Evolutionary conservation across 2,797 vertebrate species (phyloP), one percentile per base, ranked within the genome.

Genomic region (Sphenodon punctatus): DNA sequence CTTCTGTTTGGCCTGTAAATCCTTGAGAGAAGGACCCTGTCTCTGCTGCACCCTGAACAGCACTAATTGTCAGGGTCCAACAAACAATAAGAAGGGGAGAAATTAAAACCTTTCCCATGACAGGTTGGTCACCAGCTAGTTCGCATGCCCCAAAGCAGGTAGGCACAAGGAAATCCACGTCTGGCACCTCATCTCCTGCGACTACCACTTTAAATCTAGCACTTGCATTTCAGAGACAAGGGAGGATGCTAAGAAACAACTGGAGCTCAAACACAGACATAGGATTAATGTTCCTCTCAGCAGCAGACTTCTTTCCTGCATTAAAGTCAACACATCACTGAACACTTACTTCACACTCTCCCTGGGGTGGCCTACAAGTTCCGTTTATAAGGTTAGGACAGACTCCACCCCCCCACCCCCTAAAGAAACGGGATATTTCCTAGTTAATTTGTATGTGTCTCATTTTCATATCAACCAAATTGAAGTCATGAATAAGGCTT

Each of bases 291-390:
- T 86, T 67, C 45, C 85, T 85, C 78, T 86, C 82, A 3, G 78
- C 84, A 87, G 85, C 78, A 88, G 85, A 73, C 84, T 92, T 55
- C 79, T 92, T 88, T 92, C 89, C 90, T 91, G 88, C 88, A 92
- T 93, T 92, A 92, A 93, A 93, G 90, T 93, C 92, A 94, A 88
- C 92, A 93, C 90, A 89, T 93, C 90, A 91, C 70, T 75, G 75
- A 75, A 69, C 92, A 90, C 92, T 91, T 93, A 88, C 87, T 93
- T 93, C 90, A 92, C 86, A 85, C 88, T 74, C 83, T 92, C 90
- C 91, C 91, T 36, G 85, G 86, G 87, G 89, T 89, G 89, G 87
- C 84, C 75, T 0, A 45, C 89, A 80, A 85, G 70, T 79, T 93
- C 90, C 79, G 85, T 91, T 83, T 80, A 75, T 69, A 76, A 91